phyloP scores from a whole-genome alignment of 2,113 vertebrate genomes.

The Colistium nudipinnis region DNA sequence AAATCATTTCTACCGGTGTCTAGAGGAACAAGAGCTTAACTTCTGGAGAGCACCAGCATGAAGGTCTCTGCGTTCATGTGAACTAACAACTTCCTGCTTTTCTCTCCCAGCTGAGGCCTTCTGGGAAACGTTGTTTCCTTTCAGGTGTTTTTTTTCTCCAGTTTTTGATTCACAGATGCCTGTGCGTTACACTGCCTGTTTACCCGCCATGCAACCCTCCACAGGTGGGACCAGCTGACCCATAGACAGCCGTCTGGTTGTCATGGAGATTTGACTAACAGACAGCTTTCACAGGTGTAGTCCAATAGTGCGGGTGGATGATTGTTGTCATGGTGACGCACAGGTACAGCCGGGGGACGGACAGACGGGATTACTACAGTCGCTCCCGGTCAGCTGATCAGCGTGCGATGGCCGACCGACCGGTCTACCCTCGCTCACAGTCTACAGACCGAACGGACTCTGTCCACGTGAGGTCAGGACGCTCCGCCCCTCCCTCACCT shows the following conservation, averaged over 20 bases:
- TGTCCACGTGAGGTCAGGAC: conserved; percentile 93
- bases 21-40: not conserved
- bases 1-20: not conserved
- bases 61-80: not conserved
- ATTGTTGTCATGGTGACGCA: conserved; percentile 84
- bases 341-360: conserved; percentile 92
- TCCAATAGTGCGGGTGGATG: conserved; percentile 4
- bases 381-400: conserved; percentile 96
- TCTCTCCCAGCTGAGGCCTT: not conserved
- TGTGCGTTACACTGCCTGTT: conserved; percentile 9
- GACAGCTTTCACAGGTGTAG: conserved; percentile 77
- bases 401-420: conserved; percentile 88
- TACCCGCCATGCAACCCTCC: not conserved
- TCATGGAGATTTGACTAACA: not conserved
- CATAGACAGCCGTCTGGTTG: not conserved
- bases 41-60: not conserved
- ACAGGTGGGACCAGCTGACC: not conserved
- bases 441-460: conserved; percentile 92
- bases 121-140: conserved; percentile 7
- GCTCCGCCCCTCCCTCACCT: conserved; percentile 97
- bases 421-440: conserved; percentile 87
- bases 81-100: not conserved
- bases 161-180: not conserved
- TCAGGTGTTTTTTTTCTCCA: conserved; percentile 1
- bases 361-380: conserved; percentile 92